A percentile compares a stretch with the other conserved stretches of the same genome.
Evolutionary conservation across 2,888 invertebrate species (phyloP).

Genomic region (Ormyrus pomaceus): DNA sequence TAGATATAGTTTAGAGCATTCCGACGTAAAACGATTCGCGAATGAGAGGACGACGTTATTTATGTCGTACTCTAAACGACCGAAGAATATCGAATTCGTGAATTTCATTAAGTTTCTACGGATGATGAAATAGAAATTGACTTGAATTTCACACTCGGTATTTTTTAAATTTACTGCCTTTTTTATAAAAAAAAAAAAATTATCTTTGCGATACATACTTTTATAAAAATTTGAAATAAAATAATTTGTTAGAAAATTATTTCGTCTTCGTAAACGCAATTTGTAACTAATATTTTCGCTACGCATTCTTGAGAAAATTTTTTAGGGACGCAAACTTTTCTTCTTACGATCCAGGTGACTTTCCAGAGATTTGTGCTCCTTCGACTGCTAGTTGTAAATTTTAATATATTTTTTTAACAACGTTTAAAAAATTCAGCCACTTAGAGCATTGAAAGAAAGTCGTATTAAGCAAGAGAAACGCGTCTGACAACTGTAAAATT

Average conservation of each 20-base stretch:
- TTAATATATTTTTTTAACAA: no score
- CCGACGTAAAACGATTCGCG: constrained; percentile 2
- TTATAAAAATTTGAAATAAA: constrained; percentile 9
- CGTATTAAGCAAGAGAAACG: constrained; percentile 30
- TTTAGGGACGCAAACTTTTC: no score
- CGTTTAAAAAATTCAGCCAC: neutral
- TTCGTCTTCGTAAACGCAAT: no score
- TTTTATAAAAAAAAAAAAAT: constrained; percentile 2
- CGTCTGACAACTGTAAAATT: constrained; percentile 50
- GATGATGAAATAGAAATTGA: constrained; percentile 26
- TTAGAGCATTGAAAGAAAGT: constrained; percentile 13
- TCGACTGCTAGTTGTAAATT: no score
- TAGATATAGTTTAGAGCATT: constrained; percentile 9
- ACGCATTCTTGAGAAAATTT: no score
- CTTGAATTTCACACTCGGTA: constrained; percentile 21
- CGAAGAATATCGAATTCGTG: constrained; percentile 17
- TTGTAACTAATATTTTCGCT: no score
- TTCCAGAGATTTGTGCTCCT: no score
- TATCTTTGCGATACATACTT: neutral
- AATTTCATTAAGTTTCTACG: constrained; percentile 20
- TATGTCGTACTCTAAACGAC: neutral
- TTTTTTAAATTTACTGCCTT: neutral
- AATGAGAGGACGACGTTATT: constrained; percentile 12
- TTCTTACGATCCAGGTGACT: no score
- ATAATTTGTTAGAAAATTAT: no score